phyloP scores from a whole-genome alignment of 2,888 invertebrate species.

The Polydesmus complanatus region DNA sequence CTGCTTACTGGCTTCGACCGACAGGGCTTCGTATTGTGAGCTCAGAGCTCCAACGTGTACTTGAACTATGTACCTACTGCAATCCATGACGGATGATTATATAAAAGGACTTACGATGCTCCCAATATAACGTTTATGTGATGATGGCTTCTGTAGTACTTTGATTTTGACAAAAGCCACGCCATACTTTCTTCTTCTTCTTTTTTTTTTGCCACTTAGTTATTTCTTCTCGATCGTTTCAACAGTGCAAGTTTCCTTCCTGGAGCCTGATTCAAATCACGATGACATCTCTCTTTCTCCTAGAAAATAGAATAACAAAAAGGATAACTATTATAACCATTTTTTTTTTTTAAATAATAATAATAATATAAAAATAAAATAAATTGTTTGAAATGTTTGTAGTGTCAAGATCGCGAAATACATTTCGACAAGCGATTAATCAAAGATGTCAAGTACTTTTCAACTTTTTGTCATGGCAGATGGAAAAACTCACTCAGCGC shows the following conservation, averaged over 20 bases:
- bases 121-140: too few species aligned
- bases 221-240: not conserved
- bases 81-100: constrained; percentile 20
- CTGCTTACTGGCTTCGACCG: constrained; percentile 80
- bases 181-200: not conserved
- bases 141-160: not conserved
- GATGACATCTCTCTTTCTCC: too few species aligned
- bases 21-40: constrained; percentile 73
- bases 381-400: not conserved
- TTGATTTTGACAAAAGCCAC: not conserved
- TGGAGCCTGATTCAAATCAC: not conserved
- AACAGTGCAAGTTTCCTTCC: too few species aligned
- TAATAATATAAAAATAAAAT: not conserved
- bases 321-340: too few species aligned
- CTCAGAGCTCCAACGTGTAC: constrained; percentile 81
- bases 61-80: constrained; percentile 52
- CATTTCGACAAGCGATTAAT: not conserved
- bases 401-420: not conserved
- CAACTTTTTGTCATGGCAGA: not conserved
- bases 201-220: not conserved
- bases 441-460: not conserved
- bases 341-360: too few species aligned
- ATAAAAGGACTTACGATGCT: too few species aligned
- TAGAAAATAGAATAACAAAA: too few species aligned
- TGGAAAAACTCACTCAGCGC: not conserved